These are phyloP conservation scores for Priocnemis perturbator DNA, from an alignment of 2,888 invertebrate genomes.

Conservation along the genomic window DNA sequence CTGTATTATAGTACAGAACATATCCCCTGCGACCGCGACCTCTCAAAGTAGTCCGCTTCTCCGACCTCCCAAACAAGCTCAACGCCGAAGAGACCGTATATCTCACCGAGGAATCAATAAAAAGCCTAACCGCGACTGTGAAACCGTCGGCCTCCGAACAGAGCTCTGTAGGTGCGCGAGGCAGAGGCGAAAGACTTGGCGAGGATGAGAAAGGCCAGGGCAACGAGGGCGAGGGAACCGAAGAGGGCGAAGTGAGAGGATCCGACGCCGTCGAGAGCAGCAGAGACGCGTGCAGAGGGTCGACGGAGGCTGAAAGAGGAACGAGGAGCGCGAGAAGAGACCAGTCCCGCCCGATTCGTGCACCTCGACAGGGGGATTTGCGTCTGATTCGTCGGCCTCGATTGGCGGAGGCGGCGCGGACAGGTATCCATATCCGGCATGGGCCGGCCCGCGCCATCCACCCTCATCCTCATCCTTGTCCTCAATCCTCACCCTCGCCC, in stretches of 20 bases:
- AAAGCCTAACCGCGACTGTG: neutral
- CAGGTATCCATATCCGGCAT: conserved; percentile 71
- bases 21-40: too few relatives aligned
- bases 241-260: conserved; percentile 13
- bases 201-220: neutral
- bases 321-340: conserved; percentile 41
- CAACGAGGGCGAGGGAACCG: neutral
- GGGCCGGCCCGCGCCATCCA: conserved; percentile 59
- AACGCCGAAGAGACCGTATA: neutral
- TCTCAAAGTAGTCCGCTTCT: too few relatives aligned
- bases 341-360: conserved; percentile 69
- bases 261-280: neutral
- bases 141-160: neutral
- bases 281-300: conserved; percentile 5
- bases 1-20: too few relatives aligned
- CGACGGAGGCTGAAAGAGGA: conserved; percentile 23
- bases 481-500: conserved; percentile 16
- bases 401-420: conserved; percentile 72
- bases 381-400: conserved; percentile 69
- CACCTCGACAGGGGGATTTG: conserved; percentile 66
- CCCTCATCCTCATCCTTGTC: conserved; percentile 45
- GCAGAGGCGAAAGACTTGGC: too few relatives aligned
- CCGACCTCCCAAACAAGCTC: too few relatives aligned
- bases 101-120: neutral
- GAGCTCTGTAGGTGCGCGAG: neutral